Conservation (phyloP, 1,140 invertebrate species). For the Ruditapes philippinarum region DNA sequence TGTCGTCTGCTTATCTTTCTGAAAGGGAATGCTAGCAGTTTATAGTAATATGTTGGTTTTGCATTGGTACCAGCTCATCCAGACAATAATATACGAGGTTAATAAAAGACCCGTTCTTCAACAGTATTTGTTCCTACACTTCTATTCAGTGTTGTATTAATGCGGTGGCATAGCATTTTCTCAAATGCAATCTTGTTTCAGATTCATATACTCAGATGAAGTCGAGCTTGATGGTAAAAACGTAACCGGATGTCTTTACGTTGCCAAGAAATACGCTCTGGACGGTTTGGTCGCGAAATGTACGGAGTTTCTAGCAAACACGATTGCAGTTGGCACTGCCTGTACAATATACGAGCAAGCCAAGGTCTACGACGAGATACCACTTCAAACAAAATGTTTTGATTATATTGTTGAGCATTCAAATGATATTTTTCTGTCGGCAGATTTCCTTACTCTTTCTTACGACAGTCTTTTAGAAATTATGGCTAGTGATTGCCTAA, state of each 20-base stretch:
- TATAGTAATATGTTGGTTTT: too few species aligned
- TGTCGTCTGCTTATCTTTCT: too few species aligned
- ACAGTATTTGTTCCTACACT: too few species aligned
- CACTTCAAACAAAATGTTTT: neutral
- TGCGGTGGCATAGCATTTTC: too few species aligned
- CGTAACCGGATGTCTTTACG: neutral
- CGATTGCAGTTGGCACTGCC: neutral
- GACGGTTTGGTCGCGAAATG: neutral
- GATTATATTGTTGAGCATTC: neutral
- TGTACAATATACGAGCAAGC: slow-evolving; percentile 9
- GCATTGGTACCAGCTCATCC: too few species aligned
- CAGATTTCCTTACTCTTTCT: neutral
- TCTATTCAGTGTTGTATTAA: too few species aligned
- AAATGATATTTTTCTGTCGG: neutral
- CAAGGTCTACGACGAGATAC: neutral
- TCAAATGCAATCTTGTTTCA: too few species aligned
- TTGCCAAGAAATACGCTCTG: neutral
- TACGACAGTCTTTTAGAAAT: neutral
- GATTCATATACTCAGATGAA: neutral
- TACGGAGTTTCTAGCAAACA: neutral
- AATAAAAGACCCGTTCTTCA: too few species aligned
- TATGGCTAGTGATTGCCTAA: neutral
- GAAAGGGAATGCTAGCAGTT: too few species aligned
- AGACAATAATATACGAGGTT: too few species aligned
- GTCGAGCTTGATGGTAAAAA: neutral